A percentile compares a stretch with the other conserved stretches of the same genome.
Conservation (phyloP, 2,113 vertebrate genomes). For the Cololabis saira region DNA sequence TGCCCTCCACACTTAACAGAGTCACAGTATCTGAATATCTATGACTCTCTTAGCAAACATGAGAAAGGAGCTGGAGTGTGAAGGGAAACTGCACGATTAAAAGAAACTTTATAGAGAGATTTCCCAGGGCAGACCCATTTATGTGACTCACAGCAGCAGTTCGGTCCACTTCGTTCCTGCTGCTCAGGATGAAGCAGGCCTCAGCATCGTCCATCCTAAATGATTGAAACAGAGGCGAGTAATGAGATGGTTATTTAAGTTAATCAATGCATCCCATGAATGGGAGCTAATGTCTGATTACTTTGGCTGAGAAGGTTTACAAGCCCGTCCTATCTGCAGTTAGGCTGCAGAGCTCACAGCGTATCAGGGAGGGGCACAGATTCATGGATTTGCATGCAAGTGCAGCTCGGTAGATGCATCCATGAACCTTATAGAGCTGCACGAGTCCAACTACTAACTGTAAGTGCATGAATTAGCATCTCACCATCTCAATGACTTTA, state of each 20-base stretch:
- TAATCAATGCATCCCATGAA: neutral
- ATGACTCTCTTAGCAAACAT: slow-evolving; percentile 19
- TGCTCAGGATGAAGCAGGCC: slow-evolving; percentile 98
- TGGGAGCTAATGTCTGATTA: neutral
- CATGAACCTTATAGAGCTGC: too few relatives aligned
- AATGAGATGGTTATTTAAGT: neutral
- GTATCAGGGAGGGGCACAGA: neutral
- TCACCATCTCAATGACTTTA: too few relatives aligned
- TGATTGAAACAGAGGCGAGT: slow-evolving; percentile 15
- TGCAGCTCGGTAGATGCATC: neutral
- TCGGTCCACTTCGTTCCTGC: slow-evolving; percentile 94
- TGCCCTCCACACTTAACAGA: neutral
- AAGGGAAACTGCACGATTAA: neutral
- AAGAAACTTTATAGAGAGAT: neutral
- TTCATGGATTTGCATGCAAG: neutral
- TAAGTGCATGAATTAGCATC: too few relatives aligned
- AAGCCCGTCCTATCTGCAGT: neutral
- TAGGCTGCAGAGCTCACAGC: neutral
- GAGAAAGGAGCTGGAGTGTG: slow-evolving; percentile 13
- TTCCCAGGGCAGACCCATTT: neutral
- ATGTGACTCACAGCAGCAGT: slow-evolving; percentile 90
- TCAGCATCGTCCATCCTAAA: slow-evolving; percentile 97
- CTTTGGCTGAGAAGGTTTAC: slow-evolving; percentile 11
- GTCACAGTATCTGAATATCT: slow-evolving; percentile 8
- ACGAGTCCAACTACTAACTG: too few relatives aligned